Conservation (phyloP, 2,888 invertebrate species). For the Oscheius myriophilus region DNA sequence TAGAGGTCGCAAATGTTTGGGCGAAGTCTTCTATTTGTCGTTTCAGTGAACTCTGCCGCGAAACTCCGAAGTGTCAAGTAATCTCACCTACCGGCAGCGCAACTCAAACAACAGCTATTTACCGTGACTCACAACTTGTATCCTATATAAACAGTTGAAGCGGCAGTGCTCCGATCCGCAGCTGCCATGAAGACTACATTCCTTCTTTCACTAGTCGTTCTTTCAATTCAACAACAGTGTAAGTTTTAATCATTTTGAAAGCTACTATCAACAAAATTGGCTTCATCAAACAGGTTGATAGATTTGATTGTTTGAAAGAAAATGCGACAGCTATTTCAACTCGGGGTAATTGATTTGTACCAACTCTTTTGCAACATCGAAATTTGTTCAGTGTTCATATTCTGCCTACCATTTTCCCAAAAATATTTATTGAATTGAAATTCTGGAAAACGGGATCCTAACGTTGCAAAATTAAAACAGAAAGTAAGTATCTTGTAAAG, state of each 20-base stretch:
- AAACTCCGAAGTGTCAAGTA: constrained; percentile 29
- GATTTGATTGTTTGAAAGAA: too few relatives aligned
- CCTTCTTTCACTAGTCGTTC: constrained; percentile 21
- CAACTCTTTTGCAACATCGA: neutral
- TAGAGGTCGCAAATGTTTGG: too few relatives aligned
- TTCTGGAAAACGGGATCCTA: too few relatives aligned
- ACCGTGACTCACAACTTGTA: constrained; percentile 29
- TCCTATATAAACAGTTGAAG: constrained; percentile 25
- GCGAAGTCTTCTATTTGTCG: neutral
- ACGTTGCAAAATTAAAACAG: too few relatives aligned
- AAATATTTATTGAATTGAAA: too few relatives aligned
- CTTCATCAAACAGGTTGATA: too few relatives aligned
- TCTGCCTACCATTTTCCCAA: neutral
- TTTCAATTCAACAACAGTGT: constrained; percentile 28
- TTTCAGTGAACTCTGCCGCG: constrained; percentile 8
- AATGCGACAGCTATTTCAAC: neutral
- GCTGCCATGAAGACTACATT: constrained; percentile 21
- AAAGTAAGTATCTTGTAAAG: too few relatives aligned
- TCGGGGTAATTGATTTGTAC: neutral
- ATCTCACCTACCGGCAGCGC: constrained; percentile 28
- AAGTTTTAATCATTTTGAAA: constrained; percentile 1
- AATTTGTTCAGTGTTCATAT: neutral
- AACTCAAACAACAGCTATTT: constrained; percentile 28
- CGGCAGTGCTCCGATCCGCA: constrained; percentile 9
- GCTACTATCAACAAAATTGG: neutral